Evolutionary conservation across 2,888 invertebrate species (phyloP), one percentile per base, ranked within the genome.

Genomic region (Coelinius sp.): DNA sequence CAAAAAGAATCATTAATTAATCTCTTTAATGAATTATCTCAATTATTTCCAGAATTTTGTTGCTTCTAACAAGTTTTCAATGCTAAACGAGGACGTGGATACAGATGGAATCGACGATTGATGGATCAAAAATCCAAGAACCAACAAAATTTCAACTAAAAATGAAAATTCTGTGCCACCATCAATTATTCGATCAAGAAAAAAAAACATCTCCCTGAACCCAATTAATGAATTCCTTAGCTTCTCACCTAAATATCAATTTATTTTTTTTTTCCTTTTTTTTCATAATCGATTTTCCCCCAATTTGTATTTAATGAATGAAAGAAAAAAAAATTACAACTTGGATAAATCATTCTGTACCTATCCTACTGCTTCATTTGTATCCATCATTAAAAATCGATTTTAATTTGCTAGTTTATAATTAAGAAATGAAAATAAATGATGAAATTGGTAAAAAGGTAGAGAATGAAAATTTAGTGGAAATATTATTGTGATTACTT

Each of bases 51-150:
- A 93, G 92, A 93, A 93, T 89, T 93, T 94, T 84, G 92, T 92
- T 86, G 92, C 92, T 84, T 92, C 92, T 84, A 95, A 94, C 88
- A 94, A 94, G 90, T 95, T 93, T 90, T 90, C 91, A 81, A 92
- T 92, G 88, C 92, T 92, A 89, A 89, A 93, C 84, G 92, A 92
- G 84, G 92, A 92, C 85, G 93, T 92, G 81, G 92, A 90, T 84
- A 90, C 90, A 81, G 91, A 88, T 82, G 89, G 82, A 78, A 79
- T 82, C 70, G 82, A 86, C 78, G 84, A 87, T 80, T 87, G 86
- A 80, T 78, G 75, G 67, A 59, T 3, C 5, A 17, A 31, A 27
- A 27, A n/a, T 10, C 31, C 31, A 3, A 56, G 8, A 31, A 56
- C 1, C n/a, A 31, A 20, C 10, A 6, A 20, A 81, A n/a, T n/a